Conservation (phyloP, 2,888 invertebrate genomes). For the Torymus tubicola region DNA sequence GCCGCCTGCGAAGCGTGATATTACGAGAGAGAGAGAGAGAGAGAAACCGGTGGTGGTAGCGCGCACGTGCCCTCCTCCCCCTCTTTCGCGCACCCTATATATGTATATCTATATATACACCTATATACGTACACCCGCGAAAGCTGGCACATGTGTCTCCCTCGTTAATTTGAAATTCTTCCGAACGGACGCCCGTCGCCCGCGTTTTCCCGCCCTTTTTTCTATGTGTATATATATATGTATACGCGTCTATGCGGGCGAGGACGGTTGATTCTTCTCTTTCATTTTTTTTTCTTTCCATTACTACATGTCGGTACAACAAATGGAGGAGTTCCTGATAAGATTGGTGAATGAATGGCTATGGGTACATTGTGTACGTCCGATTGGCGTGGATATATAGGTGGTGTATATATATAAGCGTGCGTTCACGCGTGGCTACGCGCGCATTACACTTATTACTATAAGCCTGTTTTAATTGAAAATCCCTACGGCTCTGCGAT, state of each 20-base stretch:
- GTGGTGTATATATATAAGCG: neutral
- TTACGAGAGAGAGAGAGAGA: neutral
- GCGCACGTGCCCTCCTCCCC: slow-evolving; percentile 21
- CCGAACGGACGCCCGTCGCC: slow-evolving; percentile 1
- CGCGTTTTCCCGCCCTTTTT: slow-evolving; percentile 23
- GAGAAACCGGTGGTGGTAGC: too few relatives aligned
- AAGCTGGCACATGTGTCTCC: neutral
- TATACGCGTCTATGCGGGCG: too few relatives aligned
- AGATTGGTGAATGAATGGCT: too few relatives aligned
- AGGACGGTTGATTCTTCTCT: too few relatives aligned
- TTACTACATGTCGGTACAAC: too few relatives aligned
- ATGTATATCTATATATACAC: neutral
- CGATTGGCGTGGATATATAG: neutral
- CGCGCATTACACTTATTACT: slow-evolving; percentile 58
- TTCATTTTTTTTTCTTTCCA: too few relatives aligned
- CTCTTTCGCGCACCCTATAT: neutral
- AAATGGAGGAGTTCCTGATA: too few relatives aligned
- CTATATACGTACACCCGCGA: too few relatives aligned
- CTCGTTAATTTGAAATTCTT: slow-evolving; percentile 40
- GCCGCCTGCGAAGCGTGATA: slow-evolving; percentile 27
- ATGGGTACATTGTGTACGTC: too few relatives aligned
- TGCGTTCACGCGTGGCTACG: slow-evolving; percentile 60
- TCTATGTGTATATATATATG: neutral
- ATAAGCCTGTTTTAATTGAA: slow-evolving; percentile 71
- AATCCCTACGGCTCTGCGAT: slow-evolving; percentile 61